Evolutionary conservation across 2,797 vertebrate genomes (phyloP), one percentile per base, ranked within the genome.

Genomic region (Arnoldichthys spilopterus): DNA sequence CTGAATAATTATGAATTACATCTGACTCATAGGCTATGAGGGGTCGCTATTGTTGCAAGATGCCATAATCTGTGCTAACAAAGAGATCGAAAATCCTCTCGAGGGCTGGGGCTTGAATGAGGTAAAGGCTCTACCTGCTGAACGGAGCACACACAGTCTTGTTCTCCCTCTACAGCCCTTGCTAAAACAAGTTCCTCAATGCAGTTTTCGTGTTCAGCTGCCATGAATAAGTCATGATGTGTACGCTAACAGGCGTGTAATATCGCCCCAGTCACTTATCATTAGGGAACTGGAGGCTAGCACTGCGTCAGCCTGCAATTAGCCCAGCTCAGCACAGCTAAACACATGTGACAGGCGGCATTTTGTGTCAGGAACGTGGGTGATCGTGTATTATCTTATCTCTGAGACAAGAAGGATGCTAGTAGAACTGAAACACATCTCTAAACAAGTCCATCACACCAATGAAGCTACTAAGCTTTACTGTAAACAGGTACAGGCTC

Each of bases 211-310:
- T 89, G 85, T 90, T 84, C 64, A 72, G 81, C 51, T 24, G 2
- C 54, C 85, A 91, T 91, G 83, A 92, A 90, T 92, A 92, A 91
- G 84, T 84, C 83, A 91, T 88, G 80, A 20, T 49, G 79, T 76
- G 76, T 87, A 87, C 87, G 83, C 59, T 64, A 90, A 86, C 81
- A 77, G 85, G 76, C 83, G 83, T 80, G 80, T 89, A 80, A 87
- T 85, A 89, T 82, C 86, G 83, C 84, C 82, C 83, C 87, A 90
- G 88, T 91, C 90, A 91, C 88, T 92, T 91, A 85, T 88, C 88
- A 90, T 89, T 90, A 90, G 79, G 70, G 51, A 84, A 86, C 88
- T 83, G 87, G 85, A 88, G 72, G 54, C 88, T 86, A 81, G 82
- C 88, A 85, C 86, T 85, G 86, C 85, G 82, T 87, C 77, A 22